These are phyloP conservation scores for Galaxea fascicularis DNA, from an alignment of 92 coral and sea anemone species.

Conservation along the genomic window DNA sequence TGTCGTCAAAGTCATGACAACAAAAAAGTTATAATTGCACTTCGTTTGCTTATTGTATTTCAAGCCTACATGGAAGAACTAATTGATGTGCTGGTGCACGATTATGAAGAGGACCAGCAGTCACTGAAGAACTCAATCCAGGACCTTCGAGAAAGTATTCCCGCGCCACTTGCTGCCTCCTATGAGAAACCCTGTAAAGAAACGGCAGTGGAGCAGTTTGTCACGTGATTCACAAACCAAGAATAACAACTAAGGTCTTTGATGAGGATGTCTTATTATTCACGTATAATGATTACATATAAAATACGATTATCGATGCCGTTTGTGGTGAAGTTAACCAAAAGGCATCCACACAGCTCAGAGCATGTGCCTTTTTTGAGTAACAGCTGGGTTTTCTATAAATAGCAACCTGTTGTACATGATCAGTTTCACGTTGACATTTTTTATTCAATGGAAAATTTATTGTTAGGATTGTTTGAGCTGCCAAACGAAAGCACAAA, in stretches of 20 bases:
- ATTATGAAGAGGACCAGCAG: slow-evolving; percentile 2
- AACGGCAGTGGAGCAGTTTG: slow-evolving; percentile 32
- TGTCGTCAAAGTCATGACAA: too few species aligned
- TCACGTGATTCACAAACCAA: not conserved
- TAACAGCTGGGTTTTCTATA: too few species aligned
- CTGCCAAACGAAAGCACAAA: not conserved
- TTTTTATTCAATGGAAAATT: too few species aligned
- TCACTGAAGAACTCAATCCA: not conserved
- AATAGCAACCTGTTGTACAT: too few species aligned
- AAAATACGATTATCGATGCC: too few species aligned
- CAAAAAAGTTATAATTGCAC: too few species aligned
- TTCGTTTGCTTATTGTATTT: too few species aligned
- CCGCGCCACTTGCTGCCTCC: slow-evolving; percentile 16
- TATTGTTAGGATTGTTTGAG: not conserved
- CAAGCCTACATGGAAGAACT: slow-evolving; percentile 14
- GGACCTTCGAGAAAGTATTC: not conserved
- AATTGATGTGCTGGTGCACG: slow-evolving; percentile 1
- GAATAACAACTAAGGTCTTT: not conserved
- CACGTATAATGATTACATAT: not conserved
- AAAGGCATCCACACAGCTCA: too few species aligned
- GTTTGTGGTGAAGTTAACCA: too few species aligned
- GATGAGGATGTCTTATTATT: not conserved
- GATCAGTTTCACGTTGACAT: too few species aligned
- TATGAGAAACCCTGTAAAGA: slow-evolving; percentile 31
- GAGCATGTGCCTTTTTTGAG: not conserved